Evolutionary conservation across 1,140 invertebrate species (phyloP).

Genomic region (Rhopalosiphum padi): DNA sequence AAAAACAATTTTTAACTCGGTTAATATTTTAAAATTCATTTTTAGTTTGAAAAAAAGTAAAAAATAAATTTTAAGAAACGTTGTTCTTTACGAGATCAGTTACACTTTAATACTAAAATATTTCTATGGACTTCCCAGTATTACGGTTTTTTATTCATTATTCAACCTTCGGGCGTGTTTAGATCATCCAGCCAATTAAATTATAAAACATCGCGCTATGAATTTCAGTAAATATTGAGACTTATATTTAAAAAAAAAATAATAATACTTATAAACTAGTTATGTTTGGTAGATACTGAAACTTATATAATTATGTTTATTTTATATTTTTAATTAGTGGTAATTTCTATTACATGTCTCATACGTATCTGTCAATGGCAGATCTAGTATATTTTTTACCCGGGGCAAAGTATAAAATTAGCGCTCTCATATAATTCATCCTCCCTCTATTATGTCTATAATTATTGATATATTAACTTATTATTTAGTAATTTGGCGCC

Average conservation of each 20-base stretch:
- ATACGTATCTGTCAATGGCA: background rate
- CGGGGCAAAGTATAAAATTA: too few relatives aligned
- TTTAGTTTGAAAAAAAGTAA: background rate
- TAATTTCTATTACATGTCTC: background rate
- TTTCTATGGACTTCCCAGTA: background rate
- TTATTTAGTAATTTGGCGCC: too few relatives aligned
- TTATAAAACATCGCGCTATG: background rate
- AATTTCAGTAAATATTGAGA: background rate
- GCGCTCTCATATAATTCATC: too few relatives aligned
- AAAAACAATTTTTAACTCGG: background rate
- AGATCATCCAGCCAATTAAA: slow-evolving; percentile 32
- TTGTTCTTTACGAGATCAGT: background rate
- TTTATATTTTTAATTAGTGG: background rate
- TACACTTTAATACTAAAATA: slow-evolving; percentile 34
- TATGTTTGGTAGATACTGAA: background rate
- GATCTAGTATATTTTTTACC: too few relatives aligned
- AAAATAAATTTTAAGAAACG: background rate
- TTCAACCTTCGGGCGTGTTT: slow-evolving; percentile 41
- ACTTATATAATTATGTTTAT: background rate
- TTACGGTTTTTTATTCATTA: slow-evolving; percentile 28
- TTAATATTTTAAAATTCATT: slow-evolving; percentile 25
- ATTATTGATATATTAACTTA: too few relatives aligned
- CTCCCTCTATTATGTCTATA: too few relatives aligned
- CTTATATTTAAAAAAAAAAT: background rate
- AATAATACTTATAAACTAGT: background rate